Evolutionary conservation across 2,113 vertebrate genomes (phyloP), one percentile per base, ranked within the genome.

Genomic region (Cyprinodon tularosa): DNA sequence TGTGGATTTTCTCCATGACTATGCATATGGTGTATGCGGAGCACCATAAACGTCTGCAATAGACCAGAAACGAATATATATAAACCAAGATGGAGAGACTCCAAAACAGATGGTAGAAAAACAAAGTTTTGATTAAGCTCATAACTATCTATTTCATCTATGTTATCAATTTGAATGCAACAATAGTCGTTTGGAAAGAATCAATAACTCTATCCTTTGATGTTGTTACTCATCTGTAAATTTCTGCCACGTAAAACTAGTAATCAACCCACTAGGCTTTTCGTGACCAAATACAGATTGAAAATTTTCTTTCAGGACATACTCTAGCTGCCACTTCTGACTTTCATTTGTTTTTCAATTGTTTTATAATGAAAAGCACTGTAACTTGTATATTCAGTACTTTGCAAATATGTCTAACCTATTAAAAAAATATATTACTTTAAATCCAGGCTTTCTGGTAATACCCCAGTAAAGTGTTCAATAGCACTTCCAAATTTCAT

Each of bases 1-100:
- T 87, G 74, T 69, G 2, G n/a, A 63, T 77, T 87, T 79, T 72
- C 67, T 75, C 63, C 38, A 29, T 64, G 71, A 67, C 81, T 85
- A 29, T 29, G 66, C 73, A 61, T 60, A 77, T 76, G 80, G 53
- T 84, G 71, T 84, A 71, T 78, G 66, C 40, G 11, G 66, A 69
- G 80, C 66, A 44, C 67, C 79, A 86, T 83, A 74, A 77, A 72
- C 53, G 63, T 20, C 75, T 72, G 77, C 84, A 78, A 84, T 68
- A 84, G 74, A 76, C 64, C 3, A 5, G 37, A 44, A 67, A 47
- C 14, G 17, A 12, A 17, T 42, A 68, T 29, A 39, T 29, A 39
- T 39, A 67, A 59, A 48, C 29, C 57, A 66, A 76, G 47, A 68
- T n/a, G 66, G 40, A 80, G 68, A 71, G 57, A 64, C 15, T 83